Evolutionary conservation across 2,888 invertebrate genomes (phyloP).

Genomic region (Ophion ventricosus): DNA sequence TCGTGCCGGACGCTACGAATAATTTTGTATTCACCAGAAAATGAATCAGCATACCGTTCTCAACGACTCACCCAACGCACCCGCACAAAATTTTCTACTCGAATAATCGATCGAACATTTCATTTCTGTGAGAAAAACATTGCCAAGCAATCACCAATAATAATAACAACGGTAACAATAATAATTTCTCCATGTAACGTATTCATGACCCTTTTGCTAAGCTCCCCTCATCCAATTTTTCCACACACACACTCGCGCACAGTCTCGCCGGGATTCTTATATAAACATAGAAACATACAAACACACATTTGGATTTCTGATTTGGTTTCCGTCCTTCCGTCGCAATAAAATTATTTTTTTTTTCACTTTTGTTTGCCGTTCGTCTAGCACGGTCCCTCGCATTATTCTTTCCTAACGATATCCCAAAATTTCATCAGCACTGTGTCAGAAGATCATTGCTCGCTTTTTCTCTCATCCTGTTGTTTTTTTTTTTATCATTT

Average conservation of each 20-base stretch:
- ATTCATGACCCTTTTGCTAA: slow-evolving; percentile 15
- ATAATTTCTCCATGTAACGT: slow-evolving; percentile 3
- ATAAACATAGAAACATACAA: slow-evolving; percentile 82
- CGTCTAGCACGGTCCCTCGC: slow-evolving; percentile 25
- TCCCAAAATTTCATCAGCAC: slow-evolving; percentile 28
- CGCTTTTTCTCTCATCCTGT: slow-evolving; percentile 44
- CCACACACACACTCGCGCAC: slow-evolving; percentile 65
- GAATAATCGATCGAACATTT: background rate
- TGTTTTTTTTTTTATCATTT: slow-evolving; percentile 53
- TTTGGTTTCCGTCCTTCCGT: slow-evolving; percentile 45
- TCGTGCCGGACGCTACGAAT: background rate
- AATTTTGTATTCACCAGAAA: background rate
- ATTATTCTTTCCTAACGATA: slow-evolving; percentile 24
- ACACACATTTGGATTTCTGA: slow-evolving; percentile 76
- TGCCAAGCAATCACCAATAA: background rate
- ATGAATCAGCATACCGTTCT: background rate
- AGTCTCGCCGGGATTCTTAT: slow-evolving; percentile 74
- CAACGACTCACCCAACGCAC: background rate
- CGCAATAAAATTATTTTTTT: slow-evolving; percentile 64
- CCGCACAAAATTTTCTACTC: background rate
- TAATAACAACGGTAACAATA: background rate
- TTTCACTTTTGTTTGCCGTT: slow-evolving; percentile 26
- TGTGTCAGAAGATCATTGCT: slow-evolving; percentile 40
- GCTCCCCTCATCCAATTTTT: slow-evolving; percentile 34
- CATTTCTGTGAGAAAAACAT: background rate